Conservation (phyloP, 2,888 invertebrate genomes). For the Morpho helenor region DNA sequence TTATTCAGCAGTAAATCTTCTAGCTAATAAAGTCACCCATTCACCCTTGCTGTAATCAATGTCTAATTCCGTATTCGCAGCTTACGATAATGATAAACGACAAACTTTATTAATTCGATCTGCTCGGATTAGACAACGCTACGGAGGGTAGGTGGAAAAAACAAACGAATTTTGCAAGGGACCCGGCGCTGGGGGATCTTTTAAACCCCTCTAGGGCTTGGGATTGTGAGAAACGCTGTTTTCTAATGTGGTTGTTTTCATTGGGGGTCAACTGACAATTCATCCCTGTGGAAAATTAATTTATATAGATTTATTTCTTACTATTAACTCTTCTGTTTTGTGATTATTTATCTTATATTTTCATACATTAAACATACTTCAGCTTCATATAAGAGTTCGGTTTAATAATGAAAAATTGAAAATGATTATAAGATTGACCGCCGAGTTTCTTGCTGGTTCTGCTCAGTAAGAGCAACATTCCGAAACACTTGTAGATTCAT, state of each 20-base stretch:
- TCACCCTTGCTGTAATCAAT: constrained; percentile 68
- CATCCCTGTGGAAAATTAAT: too few relatives aligned
- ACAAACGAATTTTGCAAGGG: constrained; percentile 69
- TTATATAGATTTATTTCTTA: too few relatives aligned
- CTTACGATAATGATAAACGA: constrained; percentile 78
- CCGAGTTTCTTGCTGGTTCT: too few relatives aligned
- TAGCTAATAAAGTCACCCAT: constrained; percentile 56
- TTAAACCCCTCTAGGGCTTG: constrained; percentile 37
- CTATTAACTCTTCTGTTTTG: too few relatives aligned
- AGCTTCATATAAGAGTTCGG: too few relatives aligned
- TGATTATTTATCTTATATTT: too few relatives aligned
- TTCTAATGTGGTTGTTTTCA: not conserved
- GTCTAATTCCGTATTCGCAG: constrained; percentile 72
- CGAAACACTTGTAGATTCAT: too few relatives aligned
- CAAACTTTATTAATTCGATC: constrained; percentile 76
- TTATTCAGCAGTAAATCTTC: constrained; percentile 48
- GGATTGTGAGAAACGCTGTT: constrained; percentile 7
- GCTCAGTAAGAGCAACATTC: too few relatives aligned
- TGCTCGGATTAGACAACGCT: constrained; percentile 62
- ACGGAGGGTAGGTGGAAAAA: constrained; percentile 62
- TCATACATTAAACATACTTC: too few relatives aligned
- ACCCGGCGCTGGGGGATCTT: constrained; percentile 44
- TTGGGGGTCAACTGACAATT: too few relatives aligned
- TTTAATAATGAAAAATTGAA: too few relatives aligned
- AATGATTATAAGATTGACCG: too few relatives aligned